Base-by-base conservation (phyloP, 1,140 invertebrate genomes). In the Ceratitis capitata region DNA sequence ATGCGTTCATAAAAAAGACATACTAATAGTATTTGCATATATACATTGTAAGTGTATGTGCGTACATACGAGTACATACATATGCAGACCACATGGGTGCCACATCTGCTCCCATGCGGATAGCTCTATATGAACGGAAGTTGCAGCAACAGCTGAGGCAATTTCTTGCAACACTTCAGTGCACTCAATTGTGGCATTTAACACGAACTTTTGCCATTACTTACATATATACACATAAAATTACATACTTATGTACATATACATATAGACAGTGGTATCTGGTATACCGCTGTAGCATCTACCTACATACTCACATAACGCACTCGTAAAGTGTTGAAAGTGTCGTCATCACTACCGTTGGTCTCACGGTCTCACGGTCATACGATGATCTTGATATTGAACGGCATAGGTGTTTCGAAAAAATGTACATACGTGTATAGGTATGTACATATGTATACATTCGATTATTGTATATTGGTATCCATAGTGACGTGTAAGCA, bases 151-250 rank as follows among this genome's bases (percentile, higher is more conserved):
- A 78, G 39, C 69, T 78, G 69, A 7, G 39, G 16, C 35, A 78
- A 78, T 78, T 78, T 78, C 39, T 45, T 45, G 69, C 69, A 69
- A 69, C 61, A 35, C 61, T 69, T 32, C 26, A 69, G 19, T 45
- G 69, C 69, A 47, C 69, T 45, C 19, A 78, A 45, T 78, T 78
- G 69, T 78, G 69, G 69, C 69, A 78, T 78, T 78, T 26, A 78
- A 47, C 35, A 45, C 1, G 6, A 45, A 45, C 39, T 2, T 19
- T 45, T 10, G 39, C 39, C n/a, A 42, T 45, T 45, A 39, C 39
- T 12, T 45, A 78, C 29, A n/a, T 29, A 69, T 69, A n/a, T n/a
- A 35, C 16, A 6, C 7, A 69, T 19, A 14, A 19, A 56, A n/a
- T 19, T 19, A 9, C 56, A 61, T 16, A 26, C 23, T n/a, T n/a